phyloP scores from a whole-genome alignment of 2,113 vertebrate species.

The Ammodytes marinus region DNA sequence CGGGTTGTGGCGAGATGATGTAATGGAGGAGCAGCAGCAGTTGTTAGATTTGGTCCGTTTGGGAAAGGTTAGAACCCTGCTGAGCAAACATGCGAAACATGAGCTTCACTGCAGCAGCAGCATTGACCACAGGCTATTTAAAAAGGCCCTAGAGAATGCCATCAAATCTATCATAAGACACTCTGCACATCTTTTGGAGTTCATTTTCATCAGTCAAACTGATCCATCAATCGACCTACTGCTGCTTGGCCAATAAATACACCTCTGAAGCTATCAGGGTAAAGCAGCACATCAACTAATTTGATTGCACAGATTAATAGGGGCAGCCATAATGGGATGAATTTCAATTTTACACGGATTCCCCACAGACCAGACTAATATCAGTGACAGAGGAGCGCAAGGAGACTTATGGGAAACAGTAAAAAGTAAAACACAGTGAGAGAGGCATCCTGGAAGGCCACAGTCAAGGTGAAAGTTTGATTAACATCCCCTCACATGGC shows the following conservation, averaged over 20 bases:
- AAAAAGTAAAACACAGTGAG: slow-evolving; percentile 38
- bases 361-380: slow-evolving; percentile 36
- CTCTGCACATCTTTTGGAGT: slow-evolving; percentile 43
- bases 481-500: slow-evolving; percentile 59
- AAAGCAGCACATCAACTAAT: slow-evolving; percentile 47
- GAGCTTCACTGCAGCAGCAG: slow-evolving; percentile 43
- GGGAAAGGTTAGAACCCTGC: slow-evolving; percentile 29
- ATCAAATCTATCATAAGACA: slow-evolving; percentile 45
- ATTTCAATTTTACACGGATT: slow-evolving; percentile 32
- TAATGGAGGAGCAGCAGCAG: slow-evolving; percentile 17
- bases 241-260: slow-evolving; percentile 33
- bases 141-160: slow-evolving; percentile 32
- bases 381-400: slow-evolving; percentile 15
- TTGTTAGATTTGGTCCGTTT: slow-evolving; percentile 28
- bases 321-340: slow-evolving; percentile 23
- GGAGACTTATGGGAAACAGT: slow-evolving; percentile 30
- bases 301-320: slow-evolving; percentile 52
- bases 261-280: slow-evolving; percentile 46
- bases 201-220: slow-evolving; percentile 56
- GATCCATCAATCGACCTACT: slow-evolving; percentile 53
- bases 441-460: slow-evolving; percentile 37
- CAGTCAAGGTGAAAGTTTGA: slow-evolving; percentile 73
- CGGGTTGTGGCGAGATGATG: slow-evolving; percentile 38
- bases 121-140: slow-evolving; percentile 47
- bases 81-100: slow-evolving; percentile 51